Conservation (phyloP, 2,888 invertebrate species). For the Dermolepida albohirtum region DNA sequence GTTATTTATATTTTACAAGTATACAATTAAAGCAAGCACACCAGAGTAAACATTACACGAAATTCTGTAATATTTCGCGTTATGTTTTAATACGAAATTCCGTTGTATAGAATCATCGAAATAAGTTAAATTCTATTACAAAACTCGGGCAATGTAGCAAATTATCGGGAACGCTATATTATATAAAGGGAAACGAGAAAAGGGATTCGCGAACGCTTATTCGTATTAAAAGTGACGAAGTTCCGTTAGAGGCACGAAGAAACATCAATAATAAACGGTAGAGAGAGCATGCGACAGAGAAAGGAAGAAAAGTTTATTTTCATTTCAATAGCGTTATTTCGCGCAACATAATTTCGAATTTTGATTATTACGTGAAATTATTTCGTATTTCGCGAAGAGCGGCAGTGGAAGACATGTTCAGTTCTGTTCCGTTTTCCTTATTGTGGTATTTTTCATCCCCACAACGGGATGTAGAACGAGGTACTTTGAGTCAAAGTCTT, state of each 20-base stretch:
- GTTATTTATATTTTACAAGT: too few relatives aligned
- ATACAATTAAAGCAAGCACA: too few relatives aligned
- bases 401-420: background rate
- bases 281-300: background rate
- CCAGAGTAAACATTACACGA: too few relatives aligned
- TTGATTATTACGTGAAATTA: conserved; percentile 24
- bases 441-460: conserved; percentile 9
- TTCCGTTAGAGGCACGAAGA: background rate
- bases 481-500: background rate
- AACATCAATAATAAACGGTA: background rate
- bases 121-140: conserved; percentile 19
- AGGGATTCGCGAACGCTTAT: conserved; percentile 1
- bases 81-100: background rate
- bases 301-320: conserved; percentile 7
- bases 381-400: background rate
- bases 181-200: conserved; percentile 6
- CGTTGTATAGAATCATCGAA: conserved; percentile 4
- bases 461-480: conserved; percentile 9
- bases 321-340: conserved; percentile 2
- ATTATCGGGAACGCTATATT: conserved; percentile 19
- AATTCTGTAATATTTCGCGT: too few relatives aligned
- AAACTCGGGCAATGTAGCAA: conserved; percentile 9
- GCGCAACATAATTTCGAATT: conserved; percentile 22
- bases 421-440: conserved; percentile 8
- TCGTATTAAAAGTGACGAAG: conserved; percentile 8